Evolutionary conservation across 1,140 invertebrate genomes (phyloP), one percentile per base, ranked within the genome.

Genomic region (Drosophila pseudoobscura): DNA sequence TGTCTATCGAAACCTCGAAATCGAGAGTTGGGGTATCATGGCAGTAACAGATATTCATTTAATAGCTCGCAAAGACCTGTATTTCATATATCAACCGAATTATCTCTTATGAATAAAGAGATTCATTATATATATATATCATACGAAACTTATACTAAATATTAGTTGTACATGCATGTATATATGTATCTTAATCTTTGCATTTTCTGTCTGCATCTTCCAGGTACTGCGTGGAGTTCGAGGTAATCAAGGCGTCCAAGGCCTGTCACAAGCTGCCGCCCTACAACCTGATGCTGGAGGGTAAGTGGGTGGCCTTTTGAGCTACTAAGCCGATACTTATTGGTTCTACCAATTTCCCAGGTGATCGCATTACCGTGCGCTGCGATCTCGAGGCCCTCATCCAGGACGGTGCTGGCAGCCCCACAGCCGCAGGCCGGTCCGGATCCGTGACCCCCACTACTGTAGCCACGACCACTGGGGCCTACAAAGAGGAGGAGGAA

Each of bases 191-290:
- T 6, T n/a, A 3, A 52, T 13, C n/a, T 31, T 13, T 39, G 22
- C 20, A 3, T 8, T 70, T 46, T 17, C 1, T 24, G 24, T 20
- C 15, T 2, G 3, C 22, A 4, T 20, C 8, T 79, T 95, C 24
- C 94, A 97, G 96, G 85, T 97, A 97, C 90, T 97, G 96, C 87
- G 95, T 96, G 4, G 94, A 96, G 78, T 97, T 96, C 78, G 95
- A 96, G 91, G 94, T 97, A 13, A 93, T 95, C 44, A 97, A 96
- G 91, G 94, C 95, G 3, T 95, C 96, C 4, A 96, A 96, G 76
- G 95, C 95, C 2, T 97, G 96, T 85, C 95, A 95, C 84, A 94
- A 95, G 72, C 94, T 96, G 85, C 93, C 94, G 6, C 94, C 93
- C 20, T 96, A 95, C 79, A 94, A 94, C 59, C 90, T 94, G 2